These are phyloP conservation scores for Cyclopterus lumpus DNA, from an alignment of 2,797 vertebrate species.

Conservation along the genomic window DNA sequence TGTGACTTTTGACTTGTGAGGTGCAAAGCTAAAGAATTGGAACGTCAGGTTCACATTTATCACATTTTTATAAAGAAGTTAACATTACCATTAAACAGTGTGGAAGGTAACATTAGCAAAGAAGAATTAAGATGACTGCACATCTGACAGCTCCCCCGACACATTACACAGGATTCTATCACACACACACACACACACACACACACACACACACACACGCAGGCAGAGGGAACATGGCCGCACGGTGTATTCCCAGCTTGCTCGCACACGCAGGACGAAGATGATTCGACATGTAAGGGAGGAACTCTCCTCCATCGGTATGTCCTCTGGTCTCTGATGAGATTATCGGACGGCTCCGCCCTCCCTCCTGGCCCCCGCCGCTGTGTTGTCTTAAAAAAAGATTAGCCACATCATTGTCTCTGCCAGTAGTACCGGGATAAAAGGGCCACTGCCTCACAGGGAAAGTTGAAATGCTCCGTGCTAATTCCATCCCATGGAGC, in stretches of 20 bases:
- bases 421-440: slow-evolving; percentile 71
- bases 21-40: neutral
- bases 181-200: slow-evolving; percentile 4
- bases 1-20: neutral
- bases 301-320: slow-evolving; percentile 55
- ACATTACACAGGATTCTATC: slow-evolving; percentile 11
- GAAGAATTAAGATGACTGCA: neutral
- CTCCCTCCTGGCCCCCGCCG: slow-evolving; percentile 48
- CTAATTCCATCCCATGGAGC: slow-evolving; percentile 71
- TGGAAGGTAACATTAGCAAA: neutral
- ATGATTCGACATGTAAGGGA: slow-evolving; percentile 66
- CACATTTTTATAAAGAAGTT: neutral
- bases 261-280: slow-evolving; percentile 25
- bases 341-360: slow-evolving; percentile 71
- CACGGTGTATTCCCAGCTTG: slow-evolving; percentile 18
- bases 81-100: neutral
- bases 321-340: slow-evolving; percentile 73
- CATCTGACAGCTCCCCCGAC: slow-evolving; percentile 50
- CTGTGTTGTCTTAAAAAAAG: slow-evolving; percentile 75
- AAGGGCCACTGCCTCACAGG: slow-evolving; percentile 64
- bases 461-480: slow-evolving; percentile 52
- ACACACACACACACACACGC: slow-evolving; percentile 18
- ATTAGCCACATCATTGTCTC: slow-evolving; percentile 77
- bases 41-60: neutral
- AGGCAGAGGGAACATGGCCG: slow-evolving; percentile 5